These are phyloP conservation scores for Acronicta aceris DNA, from an alignment of 2,888 invertebrate genomes.

Conservation along the genomic window DNA sequence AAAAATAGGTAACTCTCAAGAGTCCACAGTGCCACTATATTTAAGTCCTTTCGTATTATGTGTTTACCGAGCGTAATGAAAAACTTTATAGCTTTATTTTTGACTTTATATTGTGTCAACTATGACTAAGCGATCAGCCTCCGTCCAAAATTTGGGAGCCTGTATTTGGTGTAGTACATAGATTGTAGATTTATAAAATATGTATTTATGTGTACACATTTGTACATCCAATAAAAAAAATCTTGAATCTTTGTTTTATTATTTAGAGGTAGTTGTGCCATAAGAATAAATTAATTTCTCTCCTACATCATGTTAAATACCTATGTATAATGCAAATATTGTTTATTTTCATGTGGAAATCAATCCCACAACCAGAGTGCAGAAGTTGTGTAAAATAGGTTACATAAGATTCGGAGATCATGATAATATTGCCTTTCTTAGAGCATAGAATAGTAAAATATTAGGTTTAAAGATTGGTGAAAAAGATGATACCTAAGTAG, in stretches of 20 bases:
- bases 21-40: slow-evolving; percentile 32
- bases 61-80: slow-evolving; percentile 45
- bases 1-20: slow-evolving; percentile 1
- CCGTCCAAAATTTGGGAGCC: slow-evolving; percentile 46
- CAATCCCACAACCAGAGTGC: too few species aligned
- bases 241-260: slow-evolving; percentile 26
- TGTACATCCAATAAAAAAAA: slow-evolving; percentile 47
- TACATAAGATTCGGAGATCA: too few species aligned
- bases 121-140: slow-evolving; percentile 38
- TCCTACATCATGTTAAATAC: too few species aligned
- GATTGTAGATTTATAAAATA: slow-evolving; percentile 46
- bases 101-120: slow-evolving; percentile 43
- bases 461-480: too few species aligned
- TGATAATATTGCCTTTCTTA: too few species aligned
- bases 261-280: not conserved
- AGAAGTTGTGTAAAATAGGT: too few species aligned
- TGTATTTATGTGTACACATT: slow-evolving; percentile 53
- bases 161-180: slow-evolving; percentile 48
- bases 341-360: too few species aligned
- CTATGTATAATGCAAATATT: too few species aligned
- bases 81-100: slow-evolving; percentile 53
- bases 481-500: too few species aligned
- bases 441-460: too few species aligned
- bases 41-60: slow-evolving; percentile 41
- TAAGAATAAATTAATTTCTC: too few species aligned